phyloP scores from a whole-genome alignment of 1,140 invertebrate species.

The Trichonephila clavata region DNA sequence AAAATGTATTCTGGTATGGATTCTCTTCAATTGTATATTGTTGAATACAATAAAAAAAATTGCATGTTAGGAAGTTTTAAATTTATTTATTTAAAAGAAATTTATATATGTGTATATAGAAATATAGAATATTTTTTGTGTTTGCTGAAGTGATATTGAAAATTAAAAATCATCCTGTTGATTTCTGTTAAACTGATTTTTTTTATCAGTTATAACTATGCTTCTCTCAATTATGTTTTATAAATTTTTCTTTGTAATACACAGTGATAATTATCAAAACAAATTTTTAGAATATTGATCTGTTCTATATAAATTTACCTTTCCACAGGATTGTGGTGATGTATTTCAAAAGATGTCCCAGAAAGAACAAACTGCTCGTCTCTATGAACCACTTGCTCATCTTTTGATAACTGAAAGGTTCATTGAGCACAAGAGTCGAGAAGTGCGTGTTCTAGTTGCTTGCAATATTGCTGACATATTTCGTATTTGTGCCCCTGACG shows the following conservation, averaged over 20 bases:
- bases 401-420: constrained; percentile 95
- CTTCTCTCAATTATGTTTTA: no score
- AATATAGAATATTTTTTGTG: no score
- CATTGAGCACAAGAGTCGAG: constrained; percentile 92
- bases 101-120: no score
- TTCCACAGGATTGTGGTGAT: constrained; percentile 80
- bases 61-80: no score
- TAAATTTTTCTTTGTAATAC: no score
- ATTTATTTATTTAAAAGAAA: no score
- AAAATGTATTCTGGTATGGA: background rate
- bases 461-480: constrained; percentile 98
- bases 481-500: constrained; percentile 96
- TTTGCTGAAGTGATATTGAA: no score
- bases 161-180: no score
- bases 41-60: no score
- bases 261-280: background rate
- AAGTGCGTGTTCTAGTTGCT: constrained; percentile 95
- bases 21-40: background rate
- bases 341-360: constrained; percentile 97
- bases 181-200: no score
- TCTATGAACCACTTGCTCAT: constrained; percentile 95
- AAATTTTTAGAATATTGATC: background rate
- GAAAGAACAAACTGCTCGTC: constrained; percentile 92
- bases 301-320: background rate
- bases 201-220: no score